Evolutionary conservation across 2,797 vertebrate species (phyloP), one percentile per base, ranked within the genome.

Genomic region (Phyllotis vaccarum): DNA sequence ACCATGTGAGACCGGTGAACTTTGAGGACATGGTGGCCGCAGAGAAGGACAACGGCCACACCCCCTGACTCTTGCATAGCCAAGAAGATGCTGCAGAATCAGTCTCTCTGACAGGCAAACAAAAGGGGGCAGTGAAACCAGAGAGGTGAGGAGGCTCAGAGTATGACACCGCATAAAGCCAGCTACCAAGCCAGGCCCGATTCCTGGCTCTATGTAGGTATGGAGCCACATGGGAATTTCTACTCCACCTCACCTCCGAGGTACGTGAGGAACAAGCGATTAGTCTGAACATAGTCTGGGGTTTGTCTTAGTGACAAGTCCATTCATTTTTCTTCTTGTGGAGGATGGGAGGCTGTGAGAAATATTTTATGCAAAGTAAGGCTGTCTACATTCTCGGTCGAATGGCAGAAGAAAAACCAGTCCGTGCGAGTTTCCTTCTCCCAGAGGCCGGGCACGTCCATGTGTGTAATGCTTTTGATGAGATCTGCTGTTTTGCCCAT

Each of bases 401-500:
- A 97, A 95, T 89, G 89, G 96, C 34, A 94, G 97, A 97, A 98
- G 98, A 97, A 96, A 95, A 95, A 93, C 83, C 97, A 96, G 96
- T 81, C 4, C 97, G 97, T 0, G 2, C 95, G 85, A 96, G 96
- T 88, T 98, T 96, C 98, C 95, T 94, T 98, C 96, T 98, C 97
- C 97, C 98, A 97, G 97, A 27, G 94, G 97, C 98, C n/a, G 85
- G 92, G 97, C 97, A 97, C 97, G 97, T 98, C 97, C 98, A 92
- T 92, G 90, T 90, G 52, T 97, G 94, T 93, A 96, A 96, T 90
- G 97, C 97, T 98, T 98, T 98, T 98, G 98, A 98, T 98, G 98
- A 98, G 98, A 98, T 98, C 97, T 98, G 97, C 98, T 98, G 98
- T 98, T 98, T 98, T 89, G 98, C 98, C 98, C 97, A 89, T 98